Evolutionary conservation across 2,797 vertebrate genomes (phyloP).

Genomic region (Intellagama lesueurii): DNA sequence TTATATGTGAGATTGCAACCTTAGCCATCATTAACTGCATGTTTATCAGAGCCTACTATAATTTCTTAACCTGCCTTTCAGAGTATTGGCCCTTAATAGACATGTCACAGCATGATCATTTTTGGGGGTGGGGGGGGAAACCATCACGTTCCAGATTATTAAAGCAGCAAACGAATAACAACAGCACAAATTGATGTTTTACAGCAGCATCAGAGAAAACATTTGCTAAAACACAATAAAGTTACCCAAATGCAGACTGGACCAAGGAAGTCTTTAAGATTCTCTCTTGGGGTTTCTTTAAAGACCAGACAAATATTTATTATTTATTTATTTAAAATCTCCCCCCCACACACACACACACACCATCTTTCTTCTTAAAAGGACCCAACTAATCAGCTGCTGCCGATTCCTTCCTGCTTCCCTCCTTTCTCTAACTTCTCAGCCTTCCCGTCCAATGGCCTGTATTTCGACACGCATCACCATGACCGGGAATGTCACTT

Average conservation of each 20-base stretch:
- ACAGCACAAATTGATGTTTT: neutral
- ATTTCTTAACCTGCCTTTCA: neutral
- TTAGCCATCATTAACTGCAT: neutral
- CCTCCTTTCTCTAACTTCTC: constrained; percentile 22
- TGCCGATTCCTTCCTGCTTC: neutral
- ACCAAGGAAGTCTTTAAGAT: neutral
- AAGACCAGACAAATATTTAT: neutral
- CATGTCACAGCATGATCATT: neutral
- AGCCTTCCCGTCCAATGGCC: constrained; percentile 66
- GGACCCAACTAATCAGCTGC: too few relatives aligned
- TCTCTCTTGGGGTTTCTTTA: neutral
- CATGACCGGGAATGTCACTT: constrained; percentile 74
- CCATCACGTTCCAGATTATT: neutral
- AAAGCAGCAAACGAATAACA: neutral
- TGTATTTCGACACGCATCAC: constrained; percentile 72
- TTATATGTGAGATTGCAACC: neutral
- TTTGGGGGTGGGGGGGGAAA: too few relatives aligned
- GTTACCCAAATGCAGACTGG: neutral
- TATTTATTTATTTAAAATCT: neutral
- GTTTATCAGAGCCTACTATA: neutral
- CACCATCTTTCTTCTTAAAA: neutral
- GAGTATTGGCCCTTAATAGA: neutral
- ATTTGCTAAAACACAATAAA: neutral
- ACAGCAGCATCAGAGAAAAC: neutral
- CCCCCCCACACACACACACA: too few relatives aligned